Conservation (phyloP, 2,113 vertebrate genomes). For the Rhinogobius similis region DNA sequence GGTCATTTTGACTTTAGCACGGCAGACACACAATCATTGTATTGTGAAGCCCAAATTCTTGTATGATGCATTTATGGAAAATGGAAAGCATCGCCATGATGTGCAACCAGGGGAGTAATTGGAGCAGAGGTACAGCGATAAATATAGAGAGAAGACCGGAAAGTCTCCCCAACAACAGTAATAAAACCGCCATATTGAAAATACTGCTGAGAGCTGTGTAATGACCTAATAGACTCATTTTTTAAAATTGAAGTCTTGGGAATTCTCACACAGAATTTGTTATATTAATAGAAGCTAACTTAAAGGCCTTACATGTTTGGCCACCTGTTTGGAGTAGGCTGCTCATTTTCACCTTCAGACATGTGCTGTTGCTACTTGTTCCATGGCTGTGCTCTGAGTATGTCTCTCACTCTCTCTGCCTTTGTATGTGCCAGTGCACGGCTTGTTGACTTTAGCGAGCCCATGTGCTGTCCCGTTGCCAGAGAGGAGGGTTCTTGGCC, state of each 20-base stretch:
- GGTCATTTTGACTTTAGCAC: neutral
- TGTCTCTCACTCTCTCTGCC: neutral
- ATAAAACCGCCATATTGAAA: constrained; percentile 10
- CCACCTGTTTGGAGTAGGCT: constrained; percentile 6
- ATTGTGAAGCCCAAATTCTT: neutral
- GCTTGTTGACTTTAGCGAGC: constrained; percentile 63
- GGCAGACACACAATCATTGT: neutral
- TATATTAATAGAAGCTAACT: neutral
- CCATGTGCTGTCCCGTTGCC: constrained; percentile 56
- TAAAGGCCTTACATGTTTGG: neutral
- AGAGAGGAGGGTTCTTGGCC: constrained; percentile 58
- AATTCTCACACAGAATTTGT: neutral
- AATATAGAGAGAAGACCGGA: constrained; percentile 64
- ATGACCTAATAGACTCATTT: constrained; percentile 10
- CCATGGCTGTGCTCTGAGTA: constrained; percentile 7
- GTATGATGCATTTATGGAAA: neutral
- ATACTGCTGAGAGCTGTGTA: neutral
- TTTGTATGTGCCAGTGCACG: constrained; percentile 48
- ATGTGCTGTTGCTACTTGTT: constrained; percentile 52
- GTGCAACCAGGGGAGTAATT: constrained; percentile 45
- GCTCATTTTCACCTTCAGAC: neutral
- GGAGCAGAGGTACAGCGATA: constrained; percentile 55
- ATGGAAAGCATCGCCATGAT: neutral
- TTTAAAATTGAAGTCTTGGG: constrained; percentile 18
- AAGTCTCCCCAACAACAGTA: constrained; percentile 66